Base-by-base conservation (phyloP, 2,113 vertebrate genomes). In the Hyla sarda region DNA sequence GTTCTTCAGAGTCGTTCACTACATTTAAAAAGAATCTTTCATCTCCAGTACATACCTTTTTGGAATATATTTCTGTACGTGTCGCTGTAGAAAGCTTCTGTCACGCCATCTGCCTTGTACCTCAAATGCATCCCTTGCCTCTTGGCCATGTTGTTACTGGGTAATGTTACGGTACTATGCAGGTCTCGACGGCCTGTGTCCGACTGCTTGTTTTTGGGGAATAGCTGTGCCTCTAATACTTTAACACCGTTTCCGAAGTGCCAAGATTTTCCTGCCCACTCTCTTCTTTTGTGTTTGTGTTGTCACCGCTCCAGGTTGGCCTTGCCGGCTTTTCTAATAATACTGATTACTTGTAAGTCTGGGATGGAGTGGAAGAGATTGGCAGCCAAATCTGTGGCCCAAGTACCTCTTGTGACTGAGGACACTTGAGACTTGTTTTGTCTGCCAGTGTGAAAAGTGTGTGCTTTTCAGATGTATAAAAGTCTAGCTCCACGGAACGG, bases 401-500 rank as follows among this genome's bases (percentile, higher is more conserved):
- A 7, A 81, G 78, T 81, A 45, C 78, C 78, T 81, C 78, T 81
- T 65, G 56, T 81, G 78, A 45, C 37, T 65, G 52, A 81, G 58
- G n/a, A 81, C 78, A 62, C 78, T 81, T 81, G 34, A 81, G 56
- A 65, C 16, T 30, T 62, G 78, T 65, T 81, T 81, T 65, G 78
- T 81, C 34, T 81, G 78, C 78, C 37, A 47, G 78, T 81, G 58
- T 17, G 78, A 37, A 81, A 81, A 81, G 78, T 81, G n/a, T 81
- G n/a, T 65, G 16, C 32, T 41, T 58, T 80, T 60, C 54, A 80
- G 32, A 28, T 60, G 1, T 60, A 12, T 25, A 8, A 65, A 45
- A 16, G 54, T 80, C 32, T 45, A 19, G 13, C 78, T 45, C 21
- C 41, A 19, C 41, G 13, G n/a, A 47, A 47, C 45, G n/a, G 11